Base-by-base conservation (phyloP, 2,113 vertebrate genomes). In the Manacus vitellinus region DNA sequence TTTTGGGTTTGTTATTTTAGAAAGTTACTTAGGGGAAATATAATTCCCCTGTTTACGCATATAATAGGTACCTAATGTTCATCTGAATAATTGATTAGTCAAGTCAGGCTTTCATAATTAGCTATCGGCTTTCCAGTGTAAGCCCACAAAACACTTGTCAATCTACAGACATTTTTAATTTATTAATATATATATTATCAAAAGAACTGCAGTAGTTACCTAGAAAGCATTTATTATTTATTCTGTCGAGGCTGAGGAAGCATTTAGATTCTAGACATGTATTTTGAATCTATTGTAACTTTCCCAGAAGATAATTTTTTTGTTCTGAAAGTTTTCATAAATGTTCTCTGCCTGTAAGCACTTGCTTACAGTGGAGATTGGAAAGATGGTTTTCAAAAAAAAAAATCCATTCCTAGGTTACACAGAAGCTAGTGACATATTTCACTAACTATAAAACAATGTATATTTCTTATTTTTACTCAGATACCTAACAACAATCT, bases 81-180 rank as follows among this genome's bases (percentile, higher is more conserved):
- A 98, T 98, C 97, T 99, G 98, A 99, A 99, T 99, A 99, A 99
- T 99, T 99, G 98, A 99, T 99, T 98, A 99, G 97, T 97, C 98
- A 96, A 98, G 95, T 97, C 97, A 98, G 97, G 98, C 96, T 98
- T 98, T 98, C 96, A 98, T 99, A 99, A 99, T 99, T 99, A 99
- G 98, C 98, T 98, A 98, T 98, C 98, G 98, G 98, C 97, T 98
- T 99, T 98, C 97, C 97, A 97, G 95, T 98, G 94, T 98, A 98
- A 98, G 97, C 98, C 97, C 95, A 97, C 96, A 96, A 98, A 98
- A 98, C 97, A 96, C 92, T 85, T 88, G 94, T 88, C 97, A 94
- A 95, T 94, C 97, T 95, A 77, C 58, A 97, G 93, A 89, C 51
- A 77, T 95, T 96, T 97, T 97, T 63, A 94, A 91, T 97, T 95